Conservation (phyloP, 1,140 invertebrate genomes). For the Phenacoccus solenopsis region DNA sequence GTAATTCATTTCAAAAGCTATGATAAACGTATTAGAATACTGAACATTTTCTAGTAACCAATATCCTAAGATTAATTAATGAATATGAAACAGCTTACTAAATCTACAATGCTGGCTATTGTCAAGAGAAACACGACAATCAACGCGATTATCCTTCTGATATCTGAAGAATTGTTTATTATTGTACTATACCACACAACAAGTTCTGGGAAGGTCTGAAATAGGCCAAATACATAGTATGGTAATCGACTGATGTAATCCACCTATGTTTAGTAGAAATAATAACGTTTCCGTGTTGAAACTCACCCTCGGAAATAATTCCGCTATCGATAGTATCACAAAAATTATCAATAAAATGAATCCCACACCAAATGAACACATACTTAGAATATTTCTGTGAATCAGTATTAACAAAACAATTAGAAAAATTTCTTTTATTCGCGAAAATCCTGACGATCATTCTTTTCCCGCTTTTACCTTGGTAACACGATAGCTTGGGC, state of each 20-base stretch:
- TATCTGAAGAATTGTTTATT: slow-evolving; percentile 4
- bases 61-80: too few relatives aligned
- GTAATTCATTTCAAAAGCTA: too few relatives aligned
- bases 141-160: neutral
- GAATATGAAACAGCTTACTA: too few relatives aligned
- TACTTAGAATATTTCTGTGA: slow-evolving; percentile 32
- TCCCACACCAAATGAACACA: slow-evolving; percentile 36
- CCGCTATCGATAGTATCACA: slow-evolving; percentile 38
- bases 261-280: neutral
- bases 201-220: neutral
- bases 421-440: too few relatives aligned
- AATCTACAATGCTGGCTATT: slow-evolving; percentile 24
- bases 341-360: slow-evolving; percentile 36
- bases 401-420: too few relatives aligned
- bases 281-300: too few relatives aligned
- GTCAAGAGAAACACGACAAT: neutral
- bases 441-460: too few relatives aligned
- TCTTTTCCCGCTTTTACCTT: too few relatives aligned
- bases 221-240: neutral
- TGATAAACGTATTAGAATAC: too few relatives aligned
- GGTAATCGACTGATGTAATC: neutral
- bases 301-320: slow-evolving; percentile 39
- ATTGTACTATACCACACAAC: slow-evolving; percentile 4
- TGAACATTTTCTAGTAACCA: too few relatives aligned
- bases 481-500: slow-evolving; percentile 43